Conservation (phyloP, 2,888 invertebrate genomes). For the Marasmarcha lunaedactyla region DNA sequence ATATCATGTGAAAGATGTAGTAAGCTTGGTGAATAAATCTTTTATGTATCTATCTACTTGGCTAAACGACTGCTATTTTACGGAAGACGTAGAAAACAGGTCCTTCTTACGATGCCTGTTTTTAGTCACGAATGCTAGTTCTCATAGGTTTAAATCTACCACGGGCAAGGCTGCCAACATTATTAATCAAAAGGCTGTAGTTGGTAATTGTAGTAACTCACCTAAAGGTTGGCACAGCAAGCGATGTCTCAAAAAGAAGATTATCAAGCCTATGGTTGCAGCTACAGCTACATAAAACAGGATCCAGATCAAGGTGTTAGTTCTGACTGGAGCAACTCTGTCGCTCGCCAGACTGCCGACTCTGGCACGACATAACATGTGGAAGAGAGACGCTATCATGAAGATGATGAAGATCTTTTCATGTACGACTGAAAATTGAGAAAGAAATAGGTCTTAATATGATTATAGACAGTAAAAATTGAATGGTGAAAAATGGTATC, state of each 20-base stretch:
- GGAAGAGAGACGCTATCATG: slow-evolving; percentile 85
- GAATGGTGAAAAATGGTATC: no score
- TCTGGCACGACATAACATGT: slow-evolving; percentile 76
- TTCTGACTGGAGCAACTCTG: slow-evolving; percentile 63
- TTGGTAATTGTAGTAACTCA: no score
- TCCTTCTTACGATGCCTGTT: no score
- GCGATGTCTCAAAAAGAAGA: slow-evolving; percentile 91
- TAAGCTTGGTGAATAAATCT: no score
- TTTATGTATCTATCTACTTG: no score
- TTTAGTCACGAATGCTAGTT: no score
- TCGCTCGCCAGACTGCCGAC: slow-evolving; percentile 53
- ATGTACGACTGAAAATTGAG: slow-evolving; percentile 80
- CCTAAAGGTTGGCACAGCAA: slow-evolving; percentile 90
- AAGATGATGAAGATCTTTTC: slow-evolving; percentile 93
- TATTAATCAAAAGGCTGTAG: no score
- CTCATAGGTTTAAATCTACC: no score
- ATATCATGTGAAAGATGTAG: no score
- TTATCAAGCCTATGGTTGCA: slow-evolving; percentile 84
- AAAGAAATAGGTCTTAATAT: background rate
- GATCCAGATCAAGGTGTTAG: slow-evolving; percentile 75
- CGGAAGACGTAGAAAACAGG: no score
- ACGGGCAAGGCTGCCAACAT: no score
- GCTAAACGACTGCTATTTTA: no score
- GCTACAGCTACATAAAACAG: slow-evolving; percentile 82
- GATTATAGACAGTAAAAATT: slow-evolving; percentile 2